phyloP scores from a whole-genome alignment of 2,797 vertebrate species.

The Buceros bicornis region DNA sequence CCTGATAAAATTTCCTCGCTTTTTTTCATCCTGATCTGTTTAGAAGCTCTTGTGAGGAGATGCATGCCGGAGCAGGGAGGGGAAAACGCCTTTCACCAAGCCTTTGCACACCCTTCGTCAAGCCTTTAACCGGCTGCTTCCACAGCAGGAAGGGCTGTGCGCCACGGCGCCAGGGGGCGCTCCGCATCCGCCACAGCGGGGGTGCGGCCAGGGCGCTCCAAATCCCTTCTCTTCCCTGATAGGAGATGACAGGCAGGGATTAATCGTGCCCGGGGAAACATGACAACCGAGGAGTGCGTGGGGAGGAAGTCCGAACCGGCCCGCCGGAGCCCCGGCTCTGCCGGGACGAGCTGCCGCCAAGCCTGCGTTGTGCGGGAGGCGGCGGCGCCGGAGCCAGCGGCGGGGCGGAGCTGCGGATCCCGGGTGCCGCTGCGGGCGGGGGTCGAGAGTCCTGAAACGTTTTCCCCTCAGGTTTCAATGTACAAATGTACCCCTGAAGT shows the following conservation, averaged over 20 bases:
- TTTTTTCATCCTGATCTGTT: background rate
- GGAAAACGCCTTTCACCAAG: background rate
- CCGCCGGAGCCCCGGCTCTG: background rate
- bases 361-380: fast-evolving
- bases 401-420: no score
- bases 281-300: fast-evolving
- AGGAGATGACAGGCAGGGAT: fast-evolving
- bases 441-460: no score
- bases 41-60: background rate
- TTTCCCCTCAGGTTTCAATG: background rate
- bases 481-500: background rate
- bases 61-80: background rate
- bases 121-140: no score
- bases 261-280: no score
- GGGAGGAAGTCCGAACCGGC: background rate
- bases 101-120: no score
- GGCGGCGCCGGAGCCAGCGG: background rate
- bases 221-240: no score
- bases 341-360: no score
- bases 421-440: no score
- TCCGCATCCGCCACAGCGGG: no score
- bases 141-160: no score
- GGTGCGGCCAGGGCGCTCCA: fast-evolving
- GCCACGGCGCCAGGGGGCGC: background rate
- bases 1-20: background rate